These are phyloP conservation scores for Stichodactyla mertensii DNA, from an alignment of 64 coral and sea anemone genomes.

Conservation along the genomic window DNA sequence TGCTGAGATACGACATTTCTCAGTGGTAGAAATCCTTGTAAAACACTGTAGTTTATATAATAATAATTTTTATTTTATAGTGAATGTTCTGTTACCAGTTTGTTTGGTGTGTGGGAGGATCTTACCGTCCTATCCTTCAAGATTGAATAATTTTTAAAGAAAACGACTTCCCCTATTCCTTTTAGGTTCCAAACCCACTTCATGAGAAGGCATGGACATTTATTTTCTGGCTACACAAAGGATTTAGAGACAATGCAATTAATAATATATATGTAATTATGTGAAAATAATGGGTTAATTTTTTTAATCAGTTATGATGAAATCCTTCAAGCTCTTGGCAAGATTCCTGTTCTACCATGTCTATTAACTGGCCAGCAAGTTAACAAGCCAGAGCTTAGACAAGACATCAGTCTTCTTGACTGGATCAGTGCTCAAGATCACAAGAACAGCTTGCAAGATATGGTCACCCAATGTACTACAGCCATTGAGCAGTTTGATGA, in stretches of 20 bases:
- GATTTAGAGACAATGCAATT: background rate
- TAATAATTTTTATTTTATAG: background rate
- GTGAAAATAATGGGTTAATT: background rate
- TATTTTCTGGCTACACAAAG: no score
- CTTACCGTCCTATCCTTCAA: no score
- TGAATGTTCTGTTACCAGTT: no score
- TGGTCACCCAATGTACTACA: conserved; percentile 75
- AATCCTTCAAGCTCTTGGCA: conserved; percentile 57
- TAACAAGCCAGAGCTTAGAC: conserved; percentile 6
- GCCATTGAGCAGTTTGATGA: conserved; percentile 90
- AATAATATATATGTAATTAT: background rate
- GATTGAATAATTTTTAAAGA: no score
- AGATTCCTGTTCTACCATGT: conserved; percentile 58
- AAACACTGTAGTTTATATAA: no score
- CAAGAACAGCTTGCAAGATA: conserved; percentile 91
- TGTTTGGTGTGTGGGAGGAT: no score
- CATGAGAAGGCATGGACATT: no score
- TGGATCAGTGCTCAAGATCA: conserved; percentile 97
- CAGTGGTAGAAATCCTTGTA: no score
- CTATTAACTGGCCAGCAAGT: conserved; percentile 44
- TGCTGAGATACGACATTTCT: no score
- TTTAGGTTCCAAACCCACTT: no score
- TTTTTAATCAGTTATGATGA: conserved; percentile 49
- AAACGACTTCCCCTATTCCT: no score
- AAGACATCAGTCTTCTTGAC: conserved; percentile 48